A percentile compares a stretch with the other conserved stretches of the same genome.
Conservation (phyloP, 2,888 invertebrate genomes). For the Drosophila anceps region DNA sequence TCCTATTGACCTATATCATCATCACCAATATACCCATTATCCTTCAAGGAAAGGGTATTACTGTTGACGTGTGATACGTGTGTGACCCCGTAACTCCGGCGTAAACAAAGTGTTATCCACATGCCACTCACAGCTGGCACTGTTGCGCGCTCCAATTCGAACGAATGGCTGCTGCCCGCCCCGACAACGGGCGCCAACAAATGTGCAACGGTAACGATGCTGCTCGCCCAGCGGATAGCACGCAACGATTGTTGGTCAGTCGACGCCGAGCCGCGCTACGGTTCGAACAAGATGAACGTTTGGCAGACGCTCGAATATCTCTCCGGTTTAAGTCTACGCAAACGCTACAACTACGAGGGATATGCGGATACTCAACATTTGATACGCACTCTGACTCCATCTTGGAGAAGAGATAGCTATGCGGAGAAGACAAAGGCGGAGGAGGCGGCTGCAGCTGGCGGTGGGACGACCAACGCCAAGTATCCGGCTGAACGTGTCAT, state of each 20-base stretch:
- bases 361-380: slow-evolving; percentile 80
- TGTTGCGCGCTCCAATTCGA: slow-evolving; percentile 69
- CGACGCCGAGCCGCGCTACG: slow-evolving; percentile 80
- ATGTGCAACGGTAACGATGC: slow-evolving; percentile 82
- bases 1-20: background rate
- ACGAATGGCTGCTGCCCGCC: slow-evolving; percentile 57
- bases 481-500: slow-evolving; percentile 42
- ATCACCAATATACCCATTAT: background rate
- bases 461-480: slow-evolving; percentile 39
- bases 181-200: slow-evolving; percentile 46
- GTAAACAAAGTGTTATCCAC: slow-evolving; percentile 50
- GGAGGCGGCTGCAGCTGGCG: slow-evolving; percentile 37
- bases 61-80: slow-evolving; percentile 36
- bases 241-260: slow-evolving; percentile 83
- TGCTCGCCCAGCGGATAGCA: slow-evolving; percentile 81
- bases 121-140: slow-evolving; percentile 65
- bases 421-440: slow-evolving; percentile 72
- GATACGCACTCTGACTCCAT: slow-evolving; percentile 76
- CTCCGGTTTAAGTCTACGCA: slow-evolving; percentile 78
- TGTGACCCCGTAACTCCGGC: slow-evolving; percentile 31
- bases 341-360: slow-evolving; percentile 83
- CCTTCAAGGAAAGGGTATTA: background rate
- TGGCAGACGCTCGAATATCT: slow-evolving; percentile 84
- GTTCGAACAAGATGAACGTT: slow-evolving; percentile 84
- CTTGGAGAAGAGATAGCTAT: slow-evolving; percentile 82